phyloP scores from a whole-genome alignment of 2,888 invertebrate species.

The Trichopoda pennipes region DNA sequence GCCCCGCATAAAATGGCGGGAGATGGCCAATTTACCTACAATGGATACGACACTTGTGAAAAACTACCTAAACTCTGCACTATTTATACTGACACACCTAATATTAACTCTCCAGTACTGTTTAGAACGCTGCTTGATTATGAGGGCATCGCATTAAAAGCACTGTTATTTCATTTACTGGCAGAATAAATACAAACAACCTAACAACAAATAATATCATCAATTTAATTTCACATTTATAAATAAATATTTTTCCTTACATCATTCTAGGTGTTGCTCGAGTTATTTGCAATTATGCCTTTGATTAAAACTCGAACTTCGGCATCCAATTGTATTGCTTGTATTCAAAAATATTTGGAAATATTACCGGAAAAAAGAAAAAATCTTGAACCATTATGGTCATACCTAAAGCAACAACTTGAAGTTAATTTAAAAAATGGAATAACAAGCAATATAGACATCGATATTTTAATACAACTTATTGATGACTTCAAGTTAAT shows the following conservation, averaged over 20 bases:
- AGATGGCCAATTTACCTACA: too few relatives aligned
- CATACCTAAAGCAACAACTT: slow-evolving; percentile 31
- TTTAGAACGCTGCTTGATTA: too few relatives aligned
- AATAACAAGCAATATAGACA: slow-evolving; percentile 52
- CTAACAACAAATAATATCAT: too few relatives aligned
- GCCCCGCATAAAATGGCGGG: too few relatives aligned
- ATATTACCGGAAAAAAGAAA: slow-evolving; percentile 70
- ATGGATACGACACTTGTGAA: too few relatives aligned
- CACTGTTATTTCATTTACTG: too few relatives aligned
- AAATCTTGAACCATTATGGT: slow-evolving; percentile 72
- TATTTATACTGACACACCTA: too few relatives aligned
- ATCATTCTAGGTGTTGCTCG: slow-evolving; percentile 21
- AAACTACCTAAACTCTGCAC: too few relatives aligned
- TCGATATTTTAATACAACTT: slow-evolving; percentile 73
- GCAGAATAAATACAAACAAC: too few relatives aligned
- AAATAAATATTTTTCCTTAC: background rate
- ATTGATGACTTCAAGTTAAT: slow-evolving; percentile 72
- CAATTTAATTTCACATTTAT: background rate
- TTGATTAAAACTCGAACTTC: slow-evolving; percentile 56
- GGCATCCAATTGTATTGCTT: slow-evolving; percentile 72
- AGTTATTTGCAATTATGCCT: slow-evolving; percentile 21
- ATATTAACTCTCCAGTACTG: too few relatives aligned
- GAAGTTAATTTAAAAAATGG: slow-evolving; percentile 62
- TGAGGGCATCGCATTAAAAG: too few relatives aligned
- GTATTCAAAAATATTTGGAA: slow-evolving; percentile 72